These are phyloP conservation scores for cattle (Bos taurus) DNA, from an alignment of 2,113 vertebrate species.

Conservation along the genomic window ARS-UCD2.0 NC_037344.1:49880001-49880500, in stretches of 20 bases:
- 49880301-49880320: background rate
- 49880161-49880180: background rate
- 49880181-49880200: background rate
- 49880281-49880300: background rate
- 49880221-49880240: background rate
- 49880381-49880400: fast-evolving
- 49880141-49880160: background rate
- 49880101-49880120: fast-evolving
- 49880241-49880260: background rate
- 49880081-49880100: background rate
- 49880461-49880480: fast-evolving
- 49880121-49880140: fast-evolving
- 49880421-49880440: fast-evolving
- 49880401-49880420: fast-evolving
- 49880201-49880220: background rate
- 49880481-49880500: fast-evolving
- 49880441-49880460: fast-evolving
- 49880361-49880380: background rate
- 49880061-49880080: background rate
- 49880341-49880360: background rate
- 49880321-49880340: background rate
- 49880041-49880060: background rate
- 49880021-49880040: too few species aligned
- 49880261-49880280: background rate
- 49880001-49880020: too few species aligned